A percentile compares a stretch with the other conserved stretches of the same genome.
phyloP scores from a whole-genome alignment of 2,888 invertebrate species.

The Amitus sp. region DNA sequence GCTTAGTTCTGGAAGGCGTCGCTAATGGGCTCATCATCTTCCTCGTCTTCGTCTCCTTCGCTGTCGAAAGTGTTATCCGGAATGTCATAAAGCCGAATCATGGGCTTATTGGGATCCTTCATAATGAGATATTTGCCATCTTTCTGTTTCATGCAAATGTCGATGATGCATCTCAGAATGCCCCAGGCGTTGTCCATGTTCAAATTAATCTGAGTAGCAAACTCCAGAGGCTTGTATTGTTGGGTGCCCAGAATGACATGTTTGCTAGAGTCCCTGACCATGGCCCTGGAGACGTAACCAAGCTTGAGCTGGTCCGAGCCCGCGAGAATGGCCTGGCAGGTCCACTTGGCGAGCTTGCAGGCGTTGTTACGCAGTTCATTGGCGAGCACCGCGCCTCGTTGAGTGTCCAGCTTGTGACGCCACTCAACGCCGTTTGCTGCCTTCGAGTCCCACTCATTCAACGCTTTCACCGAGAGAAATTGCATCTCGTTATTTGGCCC shows the following conservation, averaged over 20 bases:
- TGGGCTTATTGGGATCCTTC: conserved; percentile 99
- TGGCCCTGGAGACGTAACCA: conserved; percentile 97
- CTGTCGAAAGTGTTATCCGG: conserved; percentile 99
- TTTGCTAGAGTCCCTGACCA: conserved; percentile 92
- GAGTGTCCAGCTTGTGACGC: conserved; percentile 97
- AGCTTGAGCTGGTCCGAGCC: conserved; percentile 98
- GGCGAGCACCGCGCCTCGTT: conserved; percentile 97
- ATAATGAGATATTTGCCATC: conserved; percentile 97
- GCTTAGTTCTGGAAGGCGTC: too few relatives aligned
- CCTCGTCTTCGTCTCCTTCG: conserved; percentile 91
- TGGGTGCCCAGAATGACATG: conserved; percentile 97
- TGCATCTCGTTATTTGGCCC: conserved; percentile 90
- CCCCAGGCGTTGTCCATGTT: conserved; percentile 99
- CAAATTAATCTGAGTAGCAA: conserved; percentile 97
- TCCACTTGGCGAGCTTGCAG: conserved; percentile 99
- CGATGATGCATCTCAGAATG: conserved; percentile 95
- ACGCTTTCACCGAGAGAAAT: conserved; percentile 94
- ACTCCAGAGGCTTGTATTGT: conserved; percentile 98
- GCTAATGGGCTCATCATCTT: conserved; percentile 77
- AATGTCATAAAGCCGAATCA: conserved; percentile 97
- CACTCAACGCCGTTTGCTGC: conserved; percentile 96
- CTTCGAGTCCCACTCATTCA: conserved; percentile 99
- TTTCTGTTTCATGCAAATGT: conserved; percentile 95
- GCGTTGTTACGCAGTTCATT: conserved; percentile 98
- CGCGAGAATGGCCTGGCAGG: conserved; percentile 91